Conservation (phyloP, 2,113 vertebrate genomes). For the Urocitellus parryii region DNA sequence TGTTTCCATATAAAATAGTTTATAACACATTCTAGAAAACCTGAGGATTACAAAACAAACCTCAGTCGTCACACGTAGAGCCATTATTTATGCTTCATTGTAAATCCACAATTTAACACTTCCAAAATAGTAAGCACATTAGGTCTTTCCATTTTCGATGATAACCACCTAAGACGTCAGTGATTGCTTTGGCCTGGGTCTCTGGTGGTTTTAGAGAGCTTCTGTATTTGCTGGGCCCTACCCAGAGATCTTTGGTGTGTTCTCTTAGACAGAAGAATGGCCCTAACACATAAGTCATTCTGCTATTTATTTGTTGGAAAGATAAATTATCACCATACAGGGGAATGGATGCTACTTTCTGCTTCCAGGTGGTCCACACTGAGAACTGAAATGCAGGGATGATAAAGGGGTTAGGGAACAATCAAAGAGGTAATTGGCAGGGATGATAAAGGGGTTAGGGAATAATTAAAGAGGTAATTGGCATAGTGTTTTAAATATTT, state of each 20-base stretch:
- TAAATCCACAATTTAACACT: slow-evolving; percentile 11
- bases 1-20: slow-evolving; percentile 45
- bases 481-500: slow-evolving; percentile 32
- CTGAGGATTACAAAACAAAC: slow-evolving; percentile 45
- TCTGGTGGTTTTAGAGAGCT: slow-evolving; percentile 1
- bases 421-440: not conserved
- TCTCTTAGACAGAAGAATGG: not conserved
- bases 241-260: not conserved
- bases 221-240: not conserved
- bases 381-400: not conserved
- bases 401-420: not conserved
- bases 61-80: not conserved
- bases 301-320: not conserved
- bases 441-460: not conserved
- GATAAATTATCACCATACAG: not conserved
- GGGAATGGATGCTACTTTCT: not conserved
- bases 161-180: not conserved
- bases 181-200: not conserved
- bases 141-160: slow-evolving; percentile 4
- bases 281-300: not conserved
- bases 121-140: not conserved
- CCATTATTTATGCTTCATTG: slow-evolving; percentile 39
- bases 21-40: slow-evolving; percentile 52
- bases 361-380: slow-evolving; percentile 12
- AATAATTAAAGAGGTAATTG: not conserved